Base-by-base conservation (phyloP, 2,888 invertebrate genomes). In the Diploptera punctata region DNA sequence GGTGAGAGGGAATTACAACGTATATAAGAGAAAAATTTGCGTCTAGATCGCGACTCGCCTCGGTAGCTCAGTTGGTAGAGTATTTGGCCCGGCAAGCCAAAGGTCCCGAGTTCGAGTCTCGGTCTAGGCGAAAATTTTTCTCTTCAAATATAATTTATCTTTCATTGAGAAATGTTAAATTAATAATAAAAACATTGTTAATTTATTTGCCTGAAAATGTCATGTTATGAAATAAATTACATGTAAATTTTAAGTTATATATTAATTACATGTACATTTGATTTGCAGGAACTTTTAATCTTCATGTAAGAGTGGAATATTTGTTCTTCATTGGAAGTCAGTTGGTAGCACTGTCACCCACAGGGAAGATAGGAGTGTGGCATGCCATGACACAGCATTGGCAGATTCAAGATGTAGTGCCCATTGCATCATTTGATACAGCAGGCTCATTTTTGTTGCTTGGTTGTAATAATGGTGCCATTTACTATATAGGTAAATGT, bases 341-440 rank as follows among this genome's bases (percentile, higher is more conserved):
- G 81, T 84, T 99, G 77, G 99, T 99, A n/a, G 98, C 98, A 0
- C 85, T 99, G 29, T 97, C 97, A 54, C 91, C 93, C 1, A 91
- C 91, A 7, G 96, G 96, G 4, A 98, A 98, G 84, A 94, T 99
- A 24, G 98, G 99, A 1, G 98, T 99, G n/a, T 99, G 98, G 98
- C 98, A 99, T 83, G 95, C 98, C 0, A 98, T 98, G 92, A 97
- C 98, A 0, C 97, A 98, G 80, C 97, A 98, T 83, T 99, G 98
- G 97, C 98, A 98, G 86, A 93, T 96, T 52, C 97, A 98, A 82
- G 98, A 98, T 83, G 93, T 98, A 16, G 94, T 97, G 19, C 95
- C 97, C 1, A 95, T 99, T 72, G 91, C 97, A 9, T 97, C 98
- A 0, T 97, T 97, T 81, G 99, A 99, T 82, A 98, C 97, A 0